A percentile compares a stretch with the other conserved stretches of the same genome.
Evolutionary conservation across 2,797 vertebrate genomes (phyloP).

Genomic region (Poecilia wingei): DNA sequence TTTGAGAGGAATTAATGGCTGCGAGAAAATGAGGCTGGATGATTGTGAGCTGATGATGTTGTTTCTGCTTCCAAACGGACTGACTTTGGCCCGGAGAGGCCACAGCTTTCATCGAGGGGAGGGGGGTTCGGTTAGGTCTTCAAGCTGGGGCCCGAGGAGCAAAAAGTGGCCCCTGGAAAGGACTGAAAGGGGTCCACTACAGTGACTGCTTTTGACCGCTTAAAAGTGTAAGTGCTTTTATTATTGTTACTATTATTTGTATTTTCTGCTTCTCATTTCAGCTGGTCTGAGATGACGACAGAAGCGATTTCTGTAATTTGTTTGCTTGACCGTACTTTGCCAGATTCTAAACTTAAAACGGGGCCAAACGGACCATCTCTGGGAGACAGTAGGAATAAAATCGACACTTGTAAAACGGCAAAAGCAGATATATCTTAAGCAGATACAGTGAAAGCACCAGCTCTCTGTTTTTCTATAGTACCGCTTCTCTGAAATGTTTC

Average conservation of each 20-base stretch:
- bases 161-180: slow-evolving; percentile 1
- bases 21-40: slow-evolving; percentile 62
- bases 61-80: slow-evolving; percentile 60
- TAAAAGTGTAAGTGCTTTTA: not conserved
- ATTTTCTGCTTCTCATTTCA: not conserved
- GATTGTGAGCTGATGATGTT: slow-evolving; percentile 62
- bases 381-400: not conserved
- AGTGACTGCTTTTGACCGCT: not conserved
- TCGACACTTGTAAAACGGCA: not conserved
- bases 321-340: not conserved
- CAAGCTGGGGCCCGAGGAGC: slow-evolving; percentile 44
- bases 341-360: not conserved
- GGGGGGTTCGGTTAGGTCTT: slow-evolving; percentile 38
- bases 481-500: slow-evolving; percentile 26
- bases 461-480: slow-evolving; percentile 15
- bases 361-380: not conserved
- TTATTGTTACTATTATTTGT: not conserved
- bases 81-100: slow-evolving; percentile 36
- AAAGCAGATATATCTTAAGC: not conserved
- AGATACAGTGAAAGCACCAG: slow-evolving; percentile 13
- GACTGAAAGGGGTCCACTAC: slow-evolving; percentile 14
- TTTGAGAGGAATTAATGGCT: slow-evolving; percentile 55
- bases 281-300: not conserved
- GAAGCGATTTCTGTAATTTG: not conserved
- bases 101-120: slow-evolving; percentile 43